Base-by-base conservation (phyloP, 2,113 vertebrate species). In the Laterallus jamaicensis region DNA sequence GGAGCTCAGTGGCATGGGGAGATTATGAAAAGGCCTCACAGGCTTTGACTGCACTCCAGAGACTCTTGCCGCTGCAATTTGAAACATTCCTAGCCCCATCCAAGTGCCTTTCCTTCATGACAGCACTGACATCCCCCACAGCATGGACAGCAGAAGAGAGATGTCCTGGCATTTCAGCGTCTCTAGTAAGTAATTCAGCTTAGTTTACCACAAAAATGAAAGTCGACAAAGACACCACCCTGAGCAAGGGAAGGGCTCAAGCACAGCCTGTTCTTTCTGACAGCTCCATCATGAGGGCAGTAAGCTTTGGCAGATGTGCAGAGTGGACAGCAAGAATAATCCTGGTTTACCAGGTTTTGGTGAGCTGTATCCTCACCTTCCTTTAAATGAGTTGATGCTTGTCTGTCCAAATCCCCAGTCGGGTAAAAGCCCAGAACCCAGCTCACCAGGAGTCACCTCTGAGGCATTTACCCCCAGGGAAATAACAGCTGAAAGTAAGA, bases 401-500 rank as follows among this genome's bases (percentile, higher is more conserved):
- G 28, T 16, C 62, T 47, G 47, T 55, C 74, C 22, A 50, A 63
- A 42, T 22, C 10, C n/a, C 22, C 17, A 47, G 42, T 40, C 73
- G 35, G 44, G 22, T 66, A 73, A 81, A 82, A 79, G 29, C 14
- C 22, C 59, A 62, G 73, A 89, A 67, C 24, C 24, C 47, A 56
- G 47, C 42, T 92, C 60, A 75, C 25, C 58, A 68, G 39, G 49
- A 76, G 47, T 82, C 58, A 75, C 52, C 74, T 74, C 52, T 75
- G 69, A 81, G 74, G 85, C 52, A 52, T 10, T 19, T 18, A 7
- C 21, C 40, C 5, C 1, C 44, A 79, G 37, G 54, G 63, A 40
- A 74, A 24, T 15, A 92, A 47, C 39, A 93, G 58, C 52, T 82
- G 31, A 88, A 88, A 62, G 58, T 71, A 90, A 90, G 79, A 71